phyloP scores from a whole-genome alignment of 1,140 invertebrate species.

The Nylanderia fulva region DNA sequence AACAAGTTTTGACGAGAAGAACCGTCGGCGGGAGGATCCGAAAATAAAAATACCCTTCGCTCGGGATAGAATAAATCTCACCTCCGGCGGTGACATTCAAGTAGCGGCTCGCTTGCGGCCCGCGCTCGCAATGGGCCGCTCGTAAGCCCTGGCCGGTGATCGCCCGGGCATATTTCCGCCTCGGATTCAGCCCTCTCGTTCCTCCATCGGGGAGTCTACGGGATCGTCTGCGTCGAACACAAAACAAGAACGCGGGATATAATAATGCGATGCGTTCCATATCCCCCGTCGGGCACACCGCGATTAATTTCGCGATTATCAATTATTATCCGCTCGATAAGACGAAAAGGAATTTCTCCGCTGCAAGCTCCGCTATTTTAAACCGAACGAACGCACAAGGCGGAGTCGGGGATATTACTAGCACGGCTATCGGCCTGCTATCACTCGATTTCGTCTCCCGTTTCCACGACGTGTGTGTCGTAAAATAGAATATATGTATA shows the following conservation, averaged over 20 bases:
- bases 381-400: not conserved
- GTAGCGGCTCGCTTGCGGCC: constrained; percentile 66
- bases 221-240: not conserved
- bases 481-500: constrained; percentile 49
- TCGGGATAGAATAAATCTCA: no score
- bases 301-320: constrained; percentile 19
- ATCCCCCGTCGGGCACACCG: no score
- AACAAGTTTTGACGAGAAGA: no score
- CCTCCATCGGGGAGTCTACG: constrained; percentile 32
- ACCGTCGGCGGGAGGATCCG: no score
- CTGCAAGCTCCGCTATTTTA: constrained; percentile 33
- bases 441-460: constrained; percentile 49
- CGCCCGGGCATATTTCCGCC: constrained; percentile 61
- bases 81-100: constrained; percentile 64
- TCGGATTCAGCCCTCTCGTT: constrained; percentile 3
- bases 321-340: not conserved
- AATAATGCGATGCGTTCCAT: not conserved
- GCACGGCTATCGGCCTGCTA: constrained; percentile 12
- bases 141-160: constrained; percentile 57
- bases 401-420: constrained; percentile 43
- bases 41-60: no score
- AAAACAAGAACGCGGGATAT: not conserved
- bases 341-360: not conserved
- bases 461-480: constrained; percentile 45
- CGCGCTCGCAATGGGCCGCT: constrained; percentile 62